Base-by-base conservation (phyloP, 2,888 invertebrate species). In the Galerucella nymphaeae region DNA sequence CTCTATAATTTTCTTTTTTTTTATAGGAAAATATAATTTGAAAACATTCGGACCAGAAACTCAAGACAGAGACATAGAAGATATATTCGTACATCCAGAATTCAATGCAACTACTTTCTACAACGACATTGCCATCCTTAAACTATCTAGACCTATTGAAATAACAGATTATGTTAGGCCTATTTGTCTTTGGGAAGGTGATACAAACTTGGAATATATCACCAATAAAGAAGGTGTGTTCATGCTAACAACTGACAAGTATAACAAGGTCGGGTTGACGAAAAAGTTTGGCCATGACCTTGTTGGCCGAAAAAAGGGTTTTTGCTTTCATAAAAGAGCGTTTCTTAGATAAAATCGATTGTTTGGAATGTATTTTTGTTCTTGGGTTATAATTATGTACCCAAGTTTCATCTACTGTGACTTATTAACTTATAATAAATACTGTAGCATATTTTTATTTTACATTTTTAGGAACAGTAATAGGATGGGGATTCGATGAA, bases 61-160 rank as follows among this genome's bases (percentile, higher is more conserved):
- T 0, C 82, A 88, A 76, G 88, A 88, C 10, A 84, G 87, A 53
- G 86, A 86, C 9, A 83, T 91, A 0, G 79, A 81, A 0, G 78
- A 82, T 14, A 86, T 87, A 63, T 79, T 50, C 10, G 18, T 86
- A 2, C 88, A 89, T 78, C 87, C 88, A 0, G 82, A 87, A 41
- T 88, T 86, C 71, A 83, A 83, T 45, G 78, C 79, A 63, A 77
- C 79, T 2, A 77, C 80, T 14, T 82, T 67, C 83, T 88, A 74
- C 84, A 90, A 83, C 61, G 92, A 92, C 79, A 86, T 92, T 50
- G 87, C 90, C 0, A 80, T 92, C 10, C 77, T 91, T 6, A 88
- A 88, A 8, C 80, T 92, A 55, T 84, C 87, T 4, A 85, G 85
- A n/a, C 80, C 83, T 0, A 88, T 90, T 0, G 84, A 87, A 65